Evolutionary conservation across 2,888 invertebrate species (phyloP).

Genomic region (Drosophila nr. medialis): DNA sequence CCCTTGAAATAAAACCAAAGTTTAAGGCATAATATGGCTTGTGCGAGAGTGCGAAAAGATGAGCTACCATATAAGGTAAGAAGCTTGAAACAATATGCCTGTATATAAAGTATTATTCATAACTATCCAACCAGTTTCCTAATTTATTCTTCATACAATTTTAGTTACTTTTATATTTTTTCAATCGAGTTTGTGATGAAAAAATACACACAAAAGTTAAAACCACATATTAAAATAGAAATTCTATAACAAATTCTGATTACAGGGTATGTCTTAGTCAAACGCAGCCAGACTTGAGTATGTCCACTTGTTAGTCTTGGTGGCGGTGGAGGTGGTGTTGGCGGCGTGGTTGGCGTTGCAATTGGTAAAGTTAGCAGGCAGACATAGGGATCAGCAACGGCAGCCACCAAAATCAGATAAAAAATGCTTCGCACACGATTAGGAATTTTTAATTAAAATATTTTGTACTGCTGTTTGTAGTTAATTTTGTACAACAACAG

Average conservation of each 20-base stretch:
- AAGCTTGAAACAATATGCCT: neutral
- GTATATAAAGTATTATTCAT: neutral
- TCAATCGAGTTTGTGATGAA: neutral
- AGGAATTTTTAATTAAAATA: slow-evolving; percentile 85
- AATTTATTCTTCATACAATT: too few species aligned
- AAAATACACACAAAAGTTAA: neutral
- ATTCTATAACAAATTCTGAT: too few species aligned
- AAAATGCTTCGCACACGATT: slow-evolving; percentile 85
- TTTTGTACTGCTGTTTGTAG: slow-evolving; percentile 83
- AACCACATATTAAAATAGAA: accelerated
- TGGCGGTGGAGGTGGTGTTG: slow-evolving; percentile 30
- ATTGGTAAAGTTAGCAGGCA: slow-evolving; percentile 34
- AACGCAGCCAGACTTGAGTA: neutral
- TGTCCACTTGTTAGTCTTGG: slow-evolving; percentile 23
- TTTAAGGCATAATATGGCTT: neutral
- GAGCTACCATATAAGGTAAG: neutral
- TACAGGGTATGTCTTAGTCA: slow-evolving; percentile 24
- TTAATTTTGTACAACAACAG: slow-evolving; percentile 77
- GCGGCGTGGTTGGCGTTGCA: slow-evolving; percentile 33
- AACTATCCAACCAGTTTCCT: too few species aligned
- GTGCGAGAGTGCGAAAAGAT: neutral
- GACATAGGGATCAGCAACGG: slow-evolving; percentile 40
- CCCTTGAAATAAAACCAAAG: slow-evolving; percentile 4
- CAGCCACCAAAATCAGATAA: slow-evolving; percentile 82
- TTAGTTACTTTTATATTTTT: too few species aligned